phyloP scores from a whole-genome alignment of 2,797 vertebrate genomes.

The Epinephelus malabaricus region DNA sequence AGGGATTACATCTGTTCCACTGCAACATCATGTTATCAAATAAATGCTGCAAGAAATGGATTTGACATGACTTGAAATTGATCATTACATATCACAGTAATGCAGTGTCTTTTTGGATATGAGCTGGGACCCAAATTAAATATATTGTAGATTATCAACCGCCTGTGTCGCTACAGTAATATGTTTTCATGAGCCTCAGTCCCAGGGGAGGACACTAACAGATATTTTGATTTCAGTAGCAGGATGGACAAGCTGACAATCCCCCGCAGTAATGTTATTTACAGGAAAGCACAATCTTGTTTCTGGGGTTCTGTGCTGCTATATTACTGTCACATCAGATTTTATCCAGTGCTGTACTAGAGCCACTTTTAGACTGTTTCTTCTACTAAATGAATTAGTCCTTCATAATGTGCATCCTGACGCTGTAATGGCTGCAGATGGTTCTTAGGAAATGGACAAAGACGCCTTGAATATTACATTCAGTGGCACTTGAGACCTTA shows the following conservation, averaged over 20 bases:
- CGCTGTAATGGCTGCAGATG: slow-evolving; percentile 74
- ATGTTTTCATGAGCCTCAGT: slow-evolving; percentile 48
- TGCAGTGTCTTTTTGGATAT: slow-evolving; percentile 31
- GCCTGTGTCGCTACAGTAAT: slow-evolving; percentile 40
- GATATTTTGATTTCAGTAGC: slow-evolving; percentile 47
- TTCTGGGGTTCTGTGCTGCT: slow-evolving; percentile 49
- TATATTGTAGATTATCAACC: slow-evolving; percentile 43
- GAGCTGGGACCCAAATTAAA: slow-evolving; percentile 53
- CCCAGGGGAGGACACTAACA: slow-evolving; percentile 31
- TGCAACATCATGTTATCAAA: slow-evolving; percentile 31
- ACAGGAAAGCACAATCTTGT: slow-evolving; percentile 60
- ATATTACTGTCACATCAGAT: slow-evolving; percentile 70
- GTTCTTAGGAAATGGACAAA: slow-evolving; percentile 64
- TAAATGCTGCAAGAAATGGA: slow-evolving; percentile 42
- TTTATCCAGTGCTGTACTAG: slow-evolving; percentile 29
- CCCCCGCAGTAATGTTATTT: slow-evolving; percentile 60
- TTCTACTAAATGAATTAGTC: slow-evolving; percentile 67
- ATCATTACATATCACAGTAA: slow-evolving; percentile 35
- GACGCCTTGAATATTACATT: slow-evolving; percentile 57
- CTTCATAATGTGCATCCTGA: slow-evolving; percentile 65
- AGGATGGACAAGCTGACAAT: slow-evolving; percentile 43
- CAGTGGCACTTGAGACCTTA: slow-evolving; percentile 71
- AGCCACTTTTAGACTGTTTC: slow-evolving; percentile 57
- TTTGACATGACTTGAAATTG: slow-evolving; percentile 48
- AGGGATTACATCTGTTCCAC: slow-evolving; percentile 16